phyloP scores from a whole-genome alignment of 2,113 vertebrate genomes.

The Nanorana parkeri region DNA sequence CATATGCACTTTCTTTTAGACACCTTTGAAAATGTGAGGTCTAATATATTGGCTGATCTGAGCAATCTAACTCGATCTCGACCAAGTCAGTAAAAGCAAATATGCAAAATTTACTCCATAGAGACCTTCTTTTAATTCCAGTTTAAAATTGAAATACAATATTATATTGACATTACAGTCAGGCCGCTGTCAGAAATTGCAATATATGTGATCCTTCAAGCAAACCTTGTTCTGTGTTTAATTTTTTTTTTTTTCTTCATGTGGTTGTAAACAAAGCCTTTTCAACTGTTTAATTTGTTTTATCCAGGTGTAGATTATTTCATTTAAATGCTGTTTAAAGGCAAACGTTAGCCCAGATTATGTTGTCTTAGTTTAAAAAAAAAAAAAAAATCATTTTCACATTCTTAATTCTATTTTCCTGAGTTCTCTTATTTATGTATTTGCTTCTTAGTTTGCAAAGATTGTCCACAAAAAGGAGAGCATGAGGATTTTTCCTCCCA shows the following conservation, averaged over 20 bases:
- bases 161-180: slow-evolving; percentile 63
- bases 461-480: slow-evolving; percentile 73
- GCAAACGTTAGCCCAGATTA: slow-evolving; percentile 70
- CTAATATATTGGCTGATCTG: not conserved
- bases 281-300: slow-evolving; percentile 78
- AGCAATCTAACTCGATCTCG: not conserved
- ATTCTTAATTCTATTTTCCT: slow-evolving; percentile 67
- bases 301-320: slow-evolving; percentile 82
- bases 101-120: not conserved
- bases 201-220: slow-evolving; percentile 67
- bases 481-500: slow-evolving; percentile 68
- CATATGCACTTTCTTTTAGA: not conserved
- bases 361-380: slow-evolving; percentile 75
- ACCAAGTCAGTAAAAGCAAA: not conserved
- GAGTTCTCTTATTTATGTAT: slow-evolving; percentile 73
- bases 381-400: slow-evolving; percentile 66
- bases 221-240: slow-evolving; percentile 69
- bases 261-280: slow-evolving; percentile 77
- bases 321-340: slow-evolving; percentile 80
- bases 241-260: slow-evolving; percentile 67
- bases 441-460: slow-evolving; percentile 76
- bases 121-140: not conserved
- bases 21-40: not conserved
- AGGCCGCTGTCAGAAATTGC: slow-evolving; percentile 68
- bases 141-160: no score